phyloP scores from a whole-genome alignment of 2,888 invertebrate species.

The Helleia helle region DNA sequence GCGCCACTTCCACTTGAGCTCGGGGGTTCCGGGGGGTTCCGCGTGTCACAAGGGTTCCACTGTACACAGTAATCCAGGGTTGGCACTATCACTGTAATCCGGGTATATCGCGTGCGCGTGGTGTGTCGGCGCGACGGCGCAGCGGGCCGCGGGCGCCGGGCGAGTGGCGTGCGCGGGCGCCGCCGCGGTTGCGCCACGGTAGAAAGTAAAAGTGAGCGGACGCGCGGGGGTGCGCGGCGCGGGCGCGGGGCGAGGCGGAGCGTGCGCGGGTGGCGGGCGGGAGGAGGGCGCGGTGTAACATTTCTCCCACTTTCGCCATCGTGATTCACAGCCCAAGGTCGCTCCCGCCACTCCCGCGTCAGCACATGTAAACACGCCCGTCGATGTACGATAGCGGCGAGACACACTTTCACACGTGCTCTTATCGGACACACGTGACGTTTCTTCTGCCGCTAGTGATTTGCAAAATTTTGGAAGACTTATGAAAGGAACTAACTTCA shows the following conservation, averaged over 20 bases:
- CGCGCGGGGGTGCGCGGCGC: conserved; percentile 56
- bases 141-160: conserved; percentile 72
- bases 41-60: conserved; percentile 37
- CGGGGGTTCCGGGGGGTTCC: conserved; percentile 56
- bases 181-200: conserved; percentile 69
- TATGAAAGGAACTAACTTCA: too few species aligned
- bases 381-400: background rate
- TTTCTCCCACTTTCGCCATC: conserved; percentile 73
- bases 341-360: conserved; percentile 56
- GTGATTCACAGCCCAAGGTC: conserved; percentile 68
- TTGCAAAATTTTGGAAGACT: too few species aligned
- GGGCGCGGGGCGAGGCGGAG: too few species aligned
- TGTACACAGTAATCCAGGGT: conserved; percentile 36
- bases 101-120: conserved; percentile 52
- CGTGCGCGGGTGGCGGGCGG: too few species aligned
- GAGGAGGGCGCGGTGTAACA: too few species aligned
- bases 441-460: too few species aligned
- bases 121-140: conserved; percentile 62
- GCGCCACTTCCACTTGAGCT: conserved; percentile 70
- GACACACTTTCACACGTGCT: too few species aligned
- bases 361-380: conserved; percentile 18
- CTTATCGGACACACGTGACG: too few species aligned
- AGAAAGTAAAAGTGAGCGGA: conserved; percentile 72
- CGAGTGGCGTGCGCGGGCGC: conserved; percentile 67
- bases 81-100: conserved; percentile 56